Evolutionary conservation across 2,797 vertebrate species (phyloP), one percentile per base, ranked within the genome.

Genomic region (Arrhamphus sclerolepis): DNA sequence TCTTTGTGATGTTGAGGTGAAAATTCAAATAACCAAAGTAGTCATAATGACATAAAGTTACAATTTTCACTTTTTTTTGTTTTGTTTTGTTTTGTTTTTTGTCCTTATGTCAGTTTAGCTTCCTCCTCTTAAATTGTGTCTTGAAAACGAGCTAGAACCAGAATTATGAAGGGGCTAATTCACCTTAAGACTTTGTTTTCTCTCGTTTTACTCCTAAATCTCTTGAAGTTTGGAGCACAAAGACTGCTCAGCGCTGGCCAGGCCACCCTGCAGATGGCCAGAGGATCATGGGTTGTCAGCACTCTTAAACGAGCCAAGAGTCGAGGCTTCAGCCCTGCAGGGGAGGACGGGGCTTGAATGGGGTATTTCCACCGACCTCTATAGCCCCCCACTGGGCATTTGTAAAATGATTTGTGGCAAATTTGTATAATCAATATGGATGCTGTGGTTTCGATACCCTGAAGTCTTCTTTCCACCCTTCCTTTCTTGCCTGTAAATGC

Each of bases 361-460:
- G 94, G 90, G 89, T 88, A 75, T 92, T 93, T 94, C 94, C 92
- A 71, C 90, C 87, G 82, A 83, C 86, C 89, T 95, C 95, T 92
- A 93, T 90, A 93, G 90, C 91, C 95, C 92, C 92, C 94, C 88
- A 84, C 95, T 91, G 94, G 92, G 95, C 95, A 95, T 96, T 98
- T 98, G 95, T 97, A 93, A 92, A 90, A 96, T 97, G 96, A 98
- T 98, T 99, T 99, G 97, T 96, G 96, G 94, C 94, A 97, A 98
- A 99, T 99, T 99, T 97, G 96, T 99, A 97, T 95, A 95, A 96
- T 96, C 95, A 96, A 95, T 94, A 92, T 94, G 91, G 90, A 90
- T 89, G 94, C 88, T 80, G 85, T 86, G 84, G 85, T 67, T 75
- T 82, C 90, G 87, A 80, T 89, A 85, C 89, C 77, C 89, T 90